Conservation (phyloP, 2,888 invertebrate genomes). For the Drosophila ochracea region DNA sequence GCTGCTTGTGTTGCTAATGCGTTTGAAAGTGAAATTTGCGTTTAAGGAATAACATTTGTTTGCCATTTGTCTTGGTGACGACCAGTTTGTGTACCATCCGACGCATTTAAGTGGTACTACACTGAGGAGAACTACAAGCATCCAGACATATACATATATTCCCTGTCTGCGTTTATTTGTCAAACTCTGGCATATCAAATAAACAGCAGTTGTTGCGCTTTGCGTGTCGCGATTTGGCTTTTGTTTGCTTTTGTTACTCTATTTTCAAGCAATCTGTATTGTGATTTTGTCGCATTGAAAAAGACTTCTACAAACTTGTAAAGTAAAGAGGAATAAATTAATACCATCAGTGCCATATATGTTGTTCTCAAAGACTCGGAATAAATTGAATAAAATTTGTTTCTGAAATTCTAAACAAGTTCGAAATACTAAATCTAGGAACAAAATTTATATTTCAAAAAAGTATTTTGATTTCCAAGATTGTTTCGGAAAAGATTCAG, state of each 20-base stretch:
- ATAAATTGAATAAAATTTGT: neutral
- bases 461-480: neutral
- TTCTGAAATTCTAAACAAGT: neutral
- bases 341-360: neutral
- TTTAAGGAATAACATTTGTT: constrained; percentile 51
- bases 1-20: constrained; percentile 23
- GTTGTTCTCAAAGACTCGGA: neutral
- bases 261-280: neutral
- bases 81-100: neutral
- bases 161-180: constrained; percentile 47
- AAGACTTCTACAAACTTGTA: no score
- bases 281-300: neutral
- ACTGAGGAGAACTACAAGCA: neutral
- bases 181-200: constrained; percentile 43
- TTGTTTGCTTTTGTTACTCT: constrained; percentile 4
- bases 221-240: constrained; percentile 16
- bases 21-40: constrained; percentile 62
- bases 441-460: neutral
- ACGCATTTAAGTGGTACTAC: constrained; percentile 15
- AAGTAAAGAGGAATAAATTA: neutral
- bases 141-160: constrained; percentile 2
- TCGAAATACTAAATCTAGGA: neutral
- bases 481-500: neutral
- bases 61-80: constrained; percentile 46
- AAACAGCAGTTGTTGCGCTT: constrained; percentile 29